Base-by-base conservation (phyloP, 2,888 invertebrate genomes). In the Cylloceria caligata region DNA sequence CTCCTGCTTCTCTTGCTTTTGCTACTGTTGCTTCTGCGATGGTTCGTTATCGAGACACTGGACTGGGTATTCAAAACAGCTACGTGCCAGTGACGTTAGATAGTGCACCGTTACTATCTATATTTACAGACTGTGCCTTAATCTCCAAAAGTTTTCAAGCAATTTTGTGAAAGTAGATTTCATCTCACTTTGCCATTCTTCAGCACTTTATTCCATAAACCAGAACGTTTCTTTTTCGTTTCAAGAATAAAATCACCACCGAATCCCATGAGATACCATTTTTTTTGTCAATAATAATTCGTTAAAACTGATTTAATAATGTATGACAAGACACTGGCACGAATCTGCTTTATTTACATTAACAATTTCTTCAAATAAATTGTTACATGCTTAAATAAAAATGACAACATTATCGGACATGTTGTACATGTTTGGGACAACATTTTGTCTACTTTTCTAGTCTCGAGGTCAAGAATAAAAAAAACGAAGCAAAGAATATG, bases 1-100 rank as follows among this genome's bases (percentile, higher is more conserved):
- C 67, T 75, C 49, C 57, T 57, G 34, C 45, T 69, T 55, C 34
- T 60, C 6, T 16, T 34, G 19, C 34, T n/a, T n/a, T n/a, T n/a
- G n/a, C n/a, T n/a, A n/a, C n/a, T n/a, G n/a, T n/a, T n/a, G n/a
- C n/a, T n/a, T n/a, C n/a, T n/a, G n/a, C n/a, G 55, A 30, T 60
- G 36, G 19, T 34, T 19, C 60, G 19, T 3, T 19, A 3, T 30
- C 60, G 30, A 60, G 60, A 60, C 60, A 34, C 36, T 16, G 34
- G 11, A 16, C 60, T 9, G 19, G 16, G 36, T 60, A 60, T 60
- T 60, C 60, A 60, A 60, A 60, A 60, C 60, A 34, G 60, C 3
- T 19, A 13, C 7, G 0, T 36, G 60, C 34, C 36, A 16, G 24
- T 60, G 60, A 60, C 60, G 60, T 60, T 60, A 19, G 57, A 16